These are phyloP conservation scores for Melanocharis versteri DNA, from an alignment of 2,113 vertebrate genomes.

Conservation along the genomic window DNA sequence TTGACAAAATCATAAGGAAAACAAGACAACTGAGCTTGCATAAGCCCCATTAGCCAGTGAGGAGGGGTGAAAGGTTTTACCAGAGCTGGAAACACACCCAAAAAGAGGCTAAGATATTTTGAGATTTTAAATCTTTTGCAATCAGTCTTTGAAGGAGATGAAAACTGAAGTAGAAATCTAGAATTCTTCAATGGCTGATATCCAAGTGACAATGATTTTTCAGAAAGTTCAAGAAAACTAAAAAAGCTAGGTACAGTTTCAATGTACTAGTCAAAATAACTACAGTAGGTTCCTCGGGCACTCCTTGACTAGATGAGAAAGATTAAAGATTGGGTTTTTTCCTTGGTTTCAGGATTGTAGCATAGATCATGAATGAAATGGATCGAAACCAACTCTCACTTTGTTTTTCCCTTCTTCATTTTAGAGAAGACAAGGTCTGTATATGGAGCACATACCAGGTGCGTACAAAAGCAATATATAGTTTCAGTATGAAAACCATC, in stretches of 20 bases:
- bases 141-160: neutral
- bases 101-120: neutral
- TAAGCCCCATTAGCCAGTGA: neutral
- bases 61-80: neutral
- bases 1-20: neutral
- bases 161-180: neutral
- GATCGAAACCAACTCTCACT: neutral
- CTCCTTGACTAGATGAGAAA: neutral
- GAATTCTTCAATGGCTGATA: neutral
- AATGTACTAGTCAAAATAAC: neutral
- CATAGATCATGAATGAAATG: neutral
- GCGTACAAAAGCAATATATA: neutral
- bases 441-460: neutral
- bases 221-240: neutral
- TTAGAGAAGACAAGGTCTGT: neutral
- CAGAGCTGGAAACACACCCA: neutral
- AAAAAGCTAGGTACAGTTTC: neutral
- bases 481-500: conserved; percentile 40
- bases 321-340: neutral
- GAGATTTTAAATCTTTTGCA: neutral
- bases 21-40: neutral
- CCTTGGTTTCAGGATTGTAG: neutral
- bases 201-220: neutral
- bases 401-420: neutral
- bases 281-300: fast-evolving